Conservation (phyloP, 1,140 invertebrate species). For the Sinella curviseta region DNA sequence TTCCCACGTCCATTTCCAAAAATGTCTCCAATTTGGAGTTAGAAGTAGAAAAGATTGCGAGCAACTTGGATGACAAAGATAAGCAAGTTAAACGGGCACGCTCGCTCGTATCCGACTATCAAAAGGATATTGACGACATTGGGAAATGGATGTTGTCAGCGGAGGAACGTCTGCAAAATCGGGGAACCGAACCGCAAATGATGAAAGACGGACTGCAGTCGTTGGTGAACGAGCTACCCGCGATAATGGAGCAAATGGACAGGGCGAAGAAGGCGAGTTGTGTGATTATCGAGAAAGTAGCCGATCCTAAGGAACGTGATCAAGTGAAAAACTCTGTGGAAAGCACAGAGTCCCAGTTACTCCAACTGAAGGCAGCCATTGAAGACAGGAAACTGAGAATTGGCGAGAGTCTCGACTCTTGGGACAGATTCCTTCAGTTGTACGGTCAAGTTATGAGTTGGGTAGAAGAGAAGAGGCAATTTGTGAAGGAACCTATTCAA, state of each 20-base stretch:
- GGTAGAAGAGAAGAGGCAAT: conserved; percentile 76
- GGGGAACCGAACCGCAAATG: conserved; percentile 71
- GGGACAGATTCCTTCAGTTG: conserved; percentile 79
- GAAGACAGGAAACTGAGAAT: conserved; percentile 74
- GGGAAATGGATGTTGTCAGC: conserved; percentile 78
- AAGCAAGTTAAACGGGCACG: conserved; percentile 80
- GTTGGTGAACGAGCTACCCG: conserved; percentile 45
- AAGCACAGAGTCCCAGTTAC: conserved; percentile 73
- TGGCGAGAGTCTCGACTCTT: conserved; percentile 82
- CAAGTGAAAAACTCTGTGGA: conserved; percentile 73
- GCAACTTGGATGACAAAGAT: conserved; percentile 81
- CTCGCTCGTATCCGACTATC: conserved; percentile 76
- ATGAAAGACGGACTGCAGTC: conserved; percentile 66
- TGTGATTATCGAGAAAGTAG: conserved; percentile 74
- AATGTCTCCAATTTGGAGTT: conserved; percentile 57
- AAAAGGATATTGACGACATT: conserved; percentile 74
- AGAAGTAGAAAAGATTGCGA: conserved; percentile 72
- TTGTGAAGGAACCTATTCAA: conserved; percentile 74
- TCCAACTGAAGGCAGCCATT: conserved; percentile 70
- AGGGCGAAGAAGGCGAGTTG: conserved; percentile 73
- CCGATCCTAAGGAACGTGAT: conserved; percentile 73
- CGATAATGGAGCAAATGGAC: conserved; percentile 74
- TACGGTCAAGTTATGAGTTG: conserved; percentile 78
- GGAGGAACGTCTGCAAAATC: conserved; percentile 78
- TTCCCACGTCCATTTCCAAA: conserved; percentile 40